Conservation (phyloP, 2,113 vertebrate species). For the Erythrolamprus reginae region DNA sequence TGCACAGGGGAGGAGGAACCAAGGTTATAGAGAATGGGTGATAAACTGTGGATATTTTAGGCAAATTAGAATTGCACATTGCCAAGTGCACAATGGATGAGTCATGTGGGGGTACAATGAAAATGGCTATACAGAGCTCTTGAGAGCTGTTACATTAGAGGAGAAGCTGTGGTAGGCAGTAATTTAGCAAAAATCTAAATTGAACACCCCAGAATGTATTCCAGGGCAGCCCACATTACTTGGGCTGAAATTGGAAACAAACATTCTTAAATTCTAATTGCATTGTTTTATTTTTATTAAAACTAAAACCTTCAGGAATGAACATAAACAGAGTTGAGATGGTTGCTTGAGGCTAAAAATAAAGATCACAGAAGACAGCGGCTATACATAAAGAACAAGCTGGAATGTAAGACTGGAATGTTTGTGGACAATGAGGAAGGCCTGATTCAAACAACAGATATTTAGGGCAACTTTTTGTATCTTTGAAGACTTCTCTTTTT, state of each 20-base stretch:
- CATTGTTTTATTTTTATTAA: not conserved
- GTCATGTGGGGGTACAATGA: not conserved
- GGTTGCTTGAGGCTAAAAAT: not conserved
- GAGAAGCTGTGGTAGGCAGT: not conserved
- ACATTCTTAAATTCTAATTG: not conserved
- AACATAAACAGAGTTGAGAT: not conserved
- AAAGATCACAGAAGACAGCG: not conserved
- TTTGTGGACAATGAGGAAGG: not conserved
- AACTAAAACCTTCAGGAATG: not conserved
- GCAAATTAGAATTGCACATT: constrained; percentile 8
- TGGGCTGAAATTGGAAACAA: not conserved
- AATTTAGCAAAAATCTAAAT: not conserved
- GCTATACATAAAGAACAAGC: not conserved
- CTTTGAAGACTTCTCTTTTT: not conserved
- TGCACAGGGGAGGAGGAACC: not conserved
- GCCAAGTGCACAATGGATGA: not conserved
- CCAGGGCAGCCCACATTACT: not conserved
- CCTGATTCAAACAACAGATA: no score
- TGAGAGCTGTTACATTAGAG: not conserved
- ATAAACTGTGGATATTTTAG: not conserved
- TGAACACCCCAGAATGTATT: not conserved
- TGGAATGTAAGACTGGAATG: not conserved
- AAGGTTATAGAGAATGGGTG: not conserved
- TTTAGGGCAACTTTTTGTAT: not conserved
- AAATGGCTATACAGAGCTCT: not conserved